Base-by-base conservation (phyloP, 2,888 invertebrate genomes). In the Uropetala carovei region DNA sequence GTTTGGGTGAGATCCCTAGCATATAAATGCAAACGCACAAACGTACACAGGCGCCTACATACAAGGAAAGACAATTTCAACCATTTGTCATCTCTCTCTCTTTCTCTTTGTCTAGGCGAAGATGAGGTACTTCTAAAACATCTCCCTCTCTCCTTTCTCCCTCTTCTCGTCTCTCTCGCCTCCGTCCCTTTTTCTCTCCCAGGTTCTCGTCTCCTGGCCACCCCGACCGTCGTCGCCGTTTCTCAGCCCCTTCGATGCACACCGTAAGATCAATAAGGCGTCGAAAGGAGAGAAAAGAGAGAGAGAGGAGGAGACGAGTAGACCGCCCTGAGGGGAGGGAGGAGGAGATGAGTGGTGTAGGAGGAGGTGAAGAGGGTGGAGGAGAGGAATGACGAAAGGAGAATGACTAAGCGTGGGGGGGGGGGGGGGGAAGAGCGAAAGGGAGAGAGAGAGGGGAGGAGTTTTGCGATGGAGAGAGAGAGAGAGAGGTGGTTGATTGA, bases 231-330 rank as follows among this genome's bases (percentile, higher is more conserved):
- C 86, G 30, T 86, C 86, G 30, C 30, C 68, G 68, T 22, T 68
- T 43, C 43, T 5, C 43, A 83, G 56, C 57, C 27, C 56, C 83
- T 86, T 86, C 57, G 86, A 64, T 86, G 86, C 60, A 60, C 43
- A 64, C 86, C 43, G 86, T 14, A 30, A 86, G 86, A 86, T 86
- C 86, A 64, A 86, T 86, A 86, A 60, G 86, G 60, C 60, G 86
- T 86, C 86, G 86, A 86, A 27, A 86, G 60, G 86, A 30, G 27
- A 82, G 60, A 86, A 86, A n/a, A 56, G 27, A n/a, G 14, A 60
- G 16, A 86, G 83, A 11, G 60, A 58, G 10, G 14, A 30, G 18
- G 60, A 86, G 27, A 86, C 27, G 30, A 10, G n/a, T 1, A 10
- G 22, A 43, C 16, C 57, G n/a, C 5, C 18, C 43, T 43, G 11